Percentiles rank a stretch among this genome's conserved stretches.
These are phyloP conservation scores for Dicyrtomina minuta DNA, from an alignment of 2,888 invertebrate genomes.

Conservation along the genomic window DNA sequence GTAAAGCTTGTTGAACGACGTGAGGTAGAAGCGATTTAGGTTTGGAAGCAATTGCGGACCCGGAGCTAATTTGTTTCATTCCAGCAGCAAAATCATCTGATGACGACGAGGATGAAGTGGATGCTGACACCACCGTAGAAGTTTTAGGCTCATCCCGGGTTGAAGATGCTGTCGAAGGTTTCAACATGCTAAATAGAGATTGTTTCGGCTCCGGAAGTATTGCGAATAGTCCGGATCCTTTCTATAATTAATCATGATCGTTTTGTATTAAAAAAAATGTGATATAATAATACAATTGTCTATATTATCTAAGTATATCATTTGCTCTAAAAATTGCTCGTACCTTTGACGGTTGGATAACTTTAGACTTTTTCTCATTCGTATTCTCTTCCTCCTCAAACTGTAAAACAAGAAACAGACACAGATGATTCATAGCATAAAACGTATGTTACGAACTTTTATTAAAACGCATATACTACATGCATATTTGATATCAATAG, in stretches of 20 bases:
- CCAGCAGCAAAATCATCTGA: background rate
- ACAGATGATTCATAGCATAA: too few relatives aligned
- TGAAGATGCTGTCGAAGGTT: background rate
- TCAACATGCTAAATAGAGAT: slow-evolving; percentile 36
- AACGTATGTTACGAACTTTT: too few relatives aligned
- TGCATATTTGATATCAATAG: too few relatives aligned
- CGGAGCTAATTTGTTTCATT: background rate
- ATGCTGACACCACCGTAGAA: slow-evolving; percentile 2
- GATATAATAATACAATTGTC: background rate
- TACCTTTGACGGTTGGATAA: slow-evolving; percentile 61
- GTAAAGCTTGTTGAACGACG: slow-evolving; percentile 43
- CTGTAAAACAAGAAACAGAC: slow-evolving; percentile 57
- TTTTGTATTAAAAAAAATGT: background rate
- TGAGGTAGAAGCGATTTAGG: slow-evolving; percentile 44
- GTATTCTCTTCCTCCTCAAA: slow-evolving; percentile 63
- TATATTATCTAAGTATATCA: slow-evolving; percentile 2
- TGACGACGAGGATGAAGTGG: too few relatives aligned
- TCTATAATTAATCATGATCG: slow-evolving; percentile 58
- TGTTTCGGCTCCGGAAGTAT: slow-evolving; percentile 70
- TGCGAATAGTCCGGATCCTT: slow-evolving; percentile 67
- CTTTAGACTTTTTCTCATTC: slow-evolving; percentile 50
- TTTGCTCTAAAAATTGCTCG: slow-evolving; percentile 13
- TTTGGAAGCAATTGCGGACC: slow-evolving; percentile 8
- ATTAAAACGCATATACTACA: too few relatives aligned
- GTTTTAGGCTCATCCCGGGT: slow-evolving; percentile 2